Evolutionary conservation across 2,888 invertebrate species (phyloP), one percentile per base, ranked within the genome.

Genomic region (Blera fallax): DNA sequence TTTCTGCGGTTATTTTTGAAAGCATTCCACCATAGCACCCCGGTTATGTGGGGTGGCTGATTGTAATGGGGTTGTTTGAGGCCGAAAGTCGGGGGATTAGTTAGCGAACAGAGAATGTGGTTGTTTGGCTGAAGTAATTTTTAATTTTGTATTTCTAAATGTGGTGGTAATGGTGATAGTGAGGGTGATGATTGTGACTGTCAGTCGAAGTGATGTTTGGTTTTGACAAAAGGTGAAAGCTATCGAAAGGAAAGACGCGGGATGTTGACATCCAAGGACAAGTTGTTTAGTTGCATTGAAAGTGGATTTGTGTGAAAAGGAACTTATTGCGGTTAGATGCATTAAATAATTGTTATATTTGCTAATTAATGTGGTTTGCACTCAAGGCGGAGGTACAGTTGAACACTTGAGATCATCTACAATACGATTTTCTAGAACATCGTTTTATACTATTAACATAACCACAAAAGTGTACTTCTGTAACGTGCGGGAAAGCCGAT

Each of bases 81-180:
- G 48, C 64, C 29, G 56, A 70, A 37, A 70, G 67, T 56, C 40
- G 48, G 34, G 18, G n/a, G 11, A 37, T 14, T 24, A 4, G 24
- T 24, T 29, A 7, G 34, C 18, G 40, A 16, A 34, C 29, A 48
- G 11, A 56, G 27, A 37, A 54, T 70, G 43, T 54, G 48, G 21
- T 79, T 62, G 50, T 54, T 24, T 16, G 76, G 76, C 70, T 81
- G 81, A 85, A 77, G 85, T 77, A 85, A 81, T 85, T 85, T 69
- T 81, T 67, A 70, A 81, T 67, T 77, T n/a, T 81, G 37, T 37
- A 14, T 72, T 77, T 70, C 56, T 52, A 60, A 50, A 54, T 56
- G 69, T 29, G 52, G n/a, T n/a, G n/a, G n/a, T n/a, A n/a, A 48
- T 40, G 48, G 52, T 72, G 27, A 62, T 67, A 34, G 14, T n/a